Conservation (phyloP, 1,140 invertebrate species). For the Dendrolimus kikuchii region DNA sequence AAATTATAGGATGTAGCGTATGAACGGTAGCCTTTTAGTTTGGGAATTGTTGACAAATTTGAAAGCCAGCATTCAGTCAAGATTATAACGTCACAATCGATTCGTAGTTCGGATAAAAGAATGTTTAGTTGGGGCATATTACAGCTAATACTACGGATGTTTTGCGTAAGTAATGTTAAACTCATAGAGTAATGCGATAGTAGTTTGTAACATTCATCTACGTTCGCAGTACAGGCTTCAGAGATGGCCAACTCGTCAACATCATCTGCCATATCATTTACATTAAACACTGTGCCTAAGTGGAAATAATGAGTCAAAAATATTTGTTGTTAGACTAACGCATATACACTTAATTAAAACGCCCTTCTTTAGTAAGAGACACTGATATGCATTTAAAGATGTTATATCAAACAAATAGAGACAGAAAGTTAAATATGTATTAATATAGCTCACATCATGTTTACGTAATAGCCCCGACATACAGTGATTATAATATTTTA, state of each 20-base stretch:
- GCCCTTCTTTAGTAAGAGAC: not conserved
- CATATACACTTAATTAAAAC: not conserved
- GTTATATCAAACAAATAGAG: too few species aligned
- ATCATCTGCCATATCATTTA: not conserved
- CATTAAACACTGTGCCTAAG: not conserved
- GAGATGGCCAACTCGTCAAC: not conserved
- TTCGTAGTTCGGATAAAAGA: not conserved
- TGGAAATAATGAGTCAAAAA: not conserved
- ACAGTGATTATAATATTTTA: too few species aligned
- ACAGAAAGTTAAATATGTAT: too few species aligned
- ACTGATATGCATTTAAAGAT: too few species aligned
- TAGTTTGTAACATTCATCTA: conserved; percentile 1
- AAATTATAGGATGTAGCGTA: conserved; percentile 1
- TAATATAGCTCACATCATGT: too few species aligned
- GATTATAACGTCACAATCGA: conserved; percentile 2
- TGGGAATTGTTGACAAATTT: not conserved
- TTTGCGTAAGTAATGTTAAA: conserved; percentile 2
- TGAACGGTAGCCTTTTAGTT: not conserved
- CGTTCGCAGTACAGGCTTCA: too few species aligned
- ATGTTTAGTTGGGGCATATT: not conserved
- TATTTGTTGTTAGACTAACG: not conserved
- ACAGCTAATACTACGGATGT: conserved; percentile 4
- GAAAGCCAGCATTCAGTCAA: conserved; percentile 6
- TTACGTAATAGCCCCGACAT: too few species aligned
- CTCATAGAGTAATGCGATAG: not conserved